Base-by-base conservation (phyloP, 30 jellyfish, hydroid and myxozoan genomes). In the Turritopsis rubra region DNA sequence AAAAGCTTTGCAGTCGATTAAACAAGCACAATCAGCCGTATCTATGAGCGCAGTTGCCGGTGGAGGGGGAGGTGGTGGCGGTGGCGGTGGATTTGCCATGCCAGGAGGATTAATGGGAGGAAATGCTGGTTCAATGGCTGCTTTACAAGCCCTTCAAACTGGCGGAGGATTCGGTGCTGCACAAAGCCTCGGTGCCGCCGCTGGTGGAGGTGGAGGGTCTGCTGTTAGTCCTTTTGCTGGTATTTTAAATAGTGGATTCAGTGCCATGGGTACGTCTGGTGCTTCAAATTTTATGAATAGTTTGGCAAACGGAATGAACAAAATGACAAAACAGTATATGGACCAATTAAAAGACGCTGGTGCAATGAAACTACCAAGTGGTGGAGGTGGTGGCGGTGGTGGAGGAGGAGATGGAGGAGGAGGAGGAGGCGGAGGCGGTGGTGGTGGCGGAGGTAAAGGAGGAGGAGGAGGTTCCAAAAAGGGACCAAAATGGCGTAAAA, bases 261-360 rank as follows among this genome's bases (percentile, higher is more conserved):
- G 87, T 21, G 90, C 90, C 0, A 84, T 94, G 71, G 93, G 95
- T 1, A 90, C 95, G 20, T 81, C 88, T 54, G 92, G 95, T 13
- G 94, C 99, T 0, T 65, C 95, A 1, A 85, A 81, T 25, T 94
- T 94, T 74, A 73, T 94, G 81, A 94, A 86, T 74, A 75, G 84
- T 28, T 82, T 94, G 28, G 95, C 99, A 1, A 84, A 79, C 52
- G 99, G 97, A 66, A 88, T 94, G 96, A 94, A 89, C 80, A 94
- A 94, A 82, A 95, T 94, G 24, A 94, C 96, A 27, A 25, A 91
- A 23, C 83, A 88, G 53, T 94, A 83, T 71, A 75, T 89, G 29
- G 81, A 90, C 21, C 88, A 78, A 52, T 25, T 31, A 17, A 52
- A 78, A 78, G 79, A 78, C 8, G 30, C 80, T 29, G 85, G 82